Percentiles rank a stretch among this genome's conserved stretches.
phyloP scores from a whole-genome alignment of 2,113 vertebrate genomes.

The Rhinichthys klamathensis region DNA sequence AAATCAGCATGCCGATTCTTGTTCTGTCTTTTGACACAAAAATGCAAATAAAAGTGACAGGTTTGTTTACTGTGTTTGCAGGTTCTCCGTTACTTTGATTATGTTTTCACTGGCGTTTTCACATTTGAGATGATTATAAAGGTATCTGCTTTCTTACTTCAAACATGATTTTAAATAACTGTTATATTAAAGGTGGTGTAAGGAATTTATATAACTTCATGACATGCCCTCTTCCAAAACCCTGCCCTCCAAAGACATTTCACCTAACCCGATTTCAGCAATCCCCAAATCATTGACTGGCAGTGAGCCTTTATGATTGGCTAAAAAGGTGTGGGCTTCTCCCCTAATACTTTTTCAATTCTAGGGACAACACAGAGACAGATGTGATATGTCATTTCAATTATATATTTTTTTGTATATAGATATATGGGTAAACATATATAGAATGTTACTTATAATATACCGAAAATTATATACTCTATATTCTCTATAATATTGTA shows the following conservation, averaged over 20 bases:
- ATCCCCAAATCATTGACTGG: not conserved
- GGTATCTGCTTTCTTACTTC: conserved; percentile 71
- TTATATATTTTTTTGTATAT: not conserved
- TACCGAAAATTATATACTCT: not conserved
- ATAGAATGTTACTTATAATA: not conserved
- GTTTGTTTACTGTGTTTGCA: conserved; percentile 60
- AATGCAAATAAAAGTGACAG: not conserved
- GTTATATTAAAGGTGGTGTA: not conserved
- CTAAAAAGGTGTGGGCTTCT: too few relatives aligned
- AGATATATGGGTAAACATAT: not conserved
- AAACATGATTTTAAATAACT: not conserved
- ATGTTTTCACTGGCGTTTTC: conserved; percentile 98
- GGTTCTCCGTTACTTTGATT: conserved; percentile 98
- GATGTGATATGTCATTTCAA: not conserved
- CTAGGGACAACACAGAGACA: not conserved
- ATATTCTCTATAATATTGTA: not conserved
- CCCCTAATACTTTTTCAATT: not conserved
- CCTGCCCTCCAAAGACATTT: not conserved
- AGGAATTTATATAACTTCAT: not conserved
- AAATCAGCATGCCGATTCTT: too few relatives aligned
- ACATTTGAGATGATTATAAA: conserved; percentile 99
- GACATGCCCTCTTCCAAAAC: not conserved
- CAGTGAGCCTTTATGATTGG: too few relatives aligned
- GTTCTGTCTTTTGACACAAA: not conserved
- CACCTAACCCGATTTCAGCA: too few relatives aligned